phyloP scores from a whole-genome alignment of 2,888 invertebrate species.

The Linyphia triangularis region DNA sequence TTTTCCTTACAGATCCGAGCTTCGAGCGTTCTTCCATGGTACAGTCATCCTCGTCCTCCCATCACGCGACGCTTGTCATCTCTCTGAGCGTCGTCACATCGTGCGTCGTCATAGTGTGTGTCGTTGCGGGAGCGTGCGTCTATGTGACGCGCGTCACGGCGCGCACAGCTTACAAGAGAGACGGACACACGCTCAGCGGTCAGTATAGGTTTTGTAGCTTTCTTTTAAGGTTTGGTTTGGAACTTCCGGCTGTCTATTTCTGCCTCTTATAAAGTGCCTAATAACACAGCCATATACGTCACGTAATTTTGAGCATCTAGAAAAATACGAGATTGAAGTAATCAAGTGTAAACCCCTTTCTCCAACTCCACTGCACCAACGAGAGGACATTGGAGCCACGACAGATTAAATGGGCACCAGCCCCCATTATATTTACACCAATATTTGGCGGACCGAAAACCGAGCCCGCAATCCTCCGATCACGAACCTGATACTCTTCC shows the following conservation, averaged over 20 bases:
- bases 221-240: neutral
- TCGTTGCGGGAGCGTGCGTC: constrained; percentile 63
- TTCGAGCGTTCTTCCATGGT: constrained; percentile 59
- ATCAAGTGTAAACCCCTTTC: too few species aligned
- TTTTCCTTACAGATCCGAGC: constrained; percentile 41
- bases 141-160: constrained; percentile 54
- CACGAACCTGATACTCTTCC: too few species aligned
- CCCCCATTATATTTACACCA: too few species aligned
- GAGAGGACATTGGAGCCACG: too few species aligned
- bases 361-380: too few species aligned
- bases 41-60: constrained; percentile 26
- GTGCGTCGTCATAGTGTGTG: constrained; percentile 67
- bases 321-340: too few species aligned
- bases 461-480: too few species aligned
- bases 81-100: constrained; percentile 66
- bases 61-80: constrained; percentile 61
- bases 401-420: too few species aligned
- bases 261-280: too few species aligned
- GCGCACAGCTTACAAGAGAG: constrained; percentile 24
- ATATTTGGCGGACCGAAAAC: too few species aligned
- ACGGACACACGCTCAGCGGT: constrained; percentile 53
- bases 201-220: neutral
- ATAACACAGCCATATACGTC: too few species aligned
- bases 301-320: too few species aligned
- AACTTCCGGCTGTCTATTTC: neutral